Evolutionary conservation across 1,140 invertebrate species (phyloP).

Genomic region (Lordiphosa stackelbergi): DNA sequence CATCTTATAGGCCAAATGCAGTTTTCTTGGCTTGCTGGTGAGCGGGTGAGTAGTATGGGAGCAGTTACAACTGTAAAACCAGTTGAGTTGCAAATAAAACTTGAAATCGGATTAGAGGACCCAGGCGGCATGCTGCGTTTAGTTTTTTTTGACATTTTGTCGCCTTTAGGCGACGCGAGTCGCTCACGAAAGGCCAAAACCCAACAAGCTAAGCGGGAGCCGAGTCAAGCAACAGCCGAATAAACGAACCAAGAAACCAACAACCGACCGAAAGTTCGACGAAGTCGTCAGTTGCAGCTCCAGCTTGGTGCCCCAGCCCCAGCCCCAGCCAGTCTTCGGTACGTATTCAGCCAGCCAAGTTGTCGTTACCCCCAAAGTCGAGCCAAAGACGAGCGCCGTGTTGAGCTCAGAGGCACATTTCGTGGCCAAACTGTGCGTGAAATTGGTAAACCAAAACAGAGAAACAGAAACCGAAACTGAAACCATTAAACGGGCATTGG

Average conservation of each 20-base stretch:
- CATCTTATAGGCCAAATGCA: neutral
- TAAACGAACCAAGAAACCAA: neutral
- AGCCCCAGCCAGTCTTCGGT: constrained; percentile 52
- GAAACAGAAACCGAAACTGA: constrained; percentile 29
- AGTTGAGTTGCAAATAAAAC: constrained; percentile 23
- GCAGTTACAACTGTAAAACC: constrained; percentile 40
- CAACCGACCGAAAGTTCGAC: neutral
- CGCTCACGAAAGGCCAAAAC: constrained; percentile 9
- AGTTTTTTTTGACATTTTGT: constrained; percentile 64
- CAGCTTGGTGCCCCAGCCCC: constrained; percentile 21
- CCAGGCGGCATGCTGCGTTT: constrained; percentile 5
- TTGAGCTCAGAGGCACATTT: constrained; percentile 12
- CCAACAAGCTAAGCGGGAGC: neutral
- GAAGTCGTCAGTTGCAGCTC: neutral
- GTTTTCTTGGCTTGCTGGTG: neutral
- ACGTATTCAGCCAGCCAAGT: constrained; percentile 50
- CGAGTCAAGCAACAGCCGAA: neutral
- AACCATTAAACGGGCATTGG: constrained; percentile 8
- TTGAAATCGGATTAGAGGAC: constrained; percentile 36
- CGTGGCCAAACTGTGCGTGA: constrained; percentile 60
- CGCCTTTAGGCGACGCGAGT: constrained; percentile 40
- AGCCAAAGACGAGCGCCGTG: constrained; percentile 10
- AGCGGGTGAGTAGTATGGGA: neutral
- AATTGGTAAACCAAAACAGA: constrained; percentile 55
- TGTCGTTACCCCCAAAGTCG: constrained; percentile 7